Percentiles rank a stretch among this genome's conserved stretches.
Conservation (phyloP, 2,888 invertebrate species). For the Polylopha cassiicola region DNA sequence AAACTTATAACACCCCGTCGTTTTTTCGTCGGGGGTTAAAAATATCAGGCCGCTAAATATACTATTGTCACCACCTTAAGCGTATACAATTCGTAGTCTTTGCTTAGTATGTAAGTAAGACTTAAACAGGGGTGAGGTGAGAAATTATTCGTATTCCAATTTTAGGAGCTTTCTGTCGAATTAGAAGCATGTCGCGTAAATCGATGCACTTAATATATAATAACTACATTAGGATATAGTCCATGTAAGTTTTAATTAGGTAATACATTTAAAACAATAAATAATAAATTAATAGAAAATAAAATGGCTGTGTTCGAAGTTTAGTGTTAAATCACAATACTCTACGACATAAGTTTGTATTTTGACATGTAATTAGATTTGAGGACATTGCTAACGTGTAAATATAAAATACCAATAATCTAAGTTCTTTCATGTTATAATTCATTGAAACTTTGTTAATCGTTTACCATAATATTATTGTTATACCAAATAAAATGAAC, state of each 20-base stretch:
- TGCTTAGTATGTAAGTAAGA: no score
- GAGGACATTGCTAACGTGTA: slow-evolving; percentile 4
- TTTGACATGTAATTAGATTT: slow-evolving; percentile 30
- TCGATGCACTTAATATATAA: slow-evolving; percentile 13
- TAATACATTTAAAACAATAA: slow-evolving; percentile 26
- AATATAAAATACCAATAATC: slow-evolving; percentile 16
- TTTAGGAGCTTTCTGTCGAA: slow-evolving; percentile 12
- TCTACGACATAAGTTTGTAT: slow-evolving; percentile 49
- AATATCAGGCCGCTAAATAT: no score
- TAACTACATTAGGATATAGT: slow-evolving; percentile 1
- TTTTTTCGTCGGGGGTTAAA: no score
- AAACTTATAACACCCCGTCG: no score
- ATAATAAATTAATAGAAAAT: slow-evolving; percentile 53
- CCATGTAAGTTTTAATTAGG: slow-evolving; percentile 16
- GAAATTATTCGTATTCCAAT: not conserved
- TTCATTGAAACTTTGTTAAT: no score
- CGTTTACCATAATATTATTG: no score
- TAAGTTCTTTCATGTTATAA: no score
- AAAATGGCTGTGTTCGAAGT: slow-evolving; percentile 73
- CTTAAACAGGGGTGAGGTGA: no score
- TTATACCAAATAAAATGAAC: no score
- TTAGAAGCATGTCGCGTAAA: slow-evolving; percentile 3
- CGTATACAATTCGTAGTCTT: no score
- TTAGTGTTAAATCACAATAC: slow-evolving; percentile 60
- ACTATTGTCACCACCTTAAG: no score